phyloP scores from a whole-genome alignment of 2,113 vertebrate species.

The Entomyzon cyanotis region DNA sequence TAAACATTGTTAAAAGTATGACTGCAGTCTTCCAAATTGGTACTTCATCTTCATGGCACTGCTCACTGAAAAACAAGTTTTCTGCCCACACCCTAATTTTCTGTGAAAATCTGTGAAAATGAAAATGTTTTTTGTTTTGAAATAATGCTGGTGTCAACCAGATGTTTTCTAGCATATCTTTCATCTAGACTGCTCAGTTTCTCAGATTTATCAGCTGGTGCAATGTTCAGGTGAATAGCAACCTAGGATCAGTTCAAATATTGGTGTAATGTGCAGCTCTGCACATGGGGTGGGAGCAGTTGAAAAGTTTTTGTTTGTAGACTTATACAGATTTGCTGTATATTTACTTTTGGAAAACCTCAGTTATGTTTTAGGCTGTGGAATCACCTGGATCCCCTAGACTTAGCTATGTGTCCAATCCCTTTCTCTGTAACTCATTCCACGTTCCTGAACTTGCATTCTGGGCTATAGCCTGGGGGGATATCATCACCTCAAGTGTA shows the following conservation, averaged over 20 bases:
- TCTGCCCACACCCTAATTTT: neutral
- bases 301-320: neutral
- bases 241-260: neutral
- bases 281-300: neutral
- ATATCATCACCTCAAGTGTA: neutral
- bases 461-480: neutral
- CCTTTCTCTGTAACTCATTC: neutral
- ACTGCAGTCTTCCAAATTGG: neutral
- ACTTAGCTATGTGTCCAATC: neutral
- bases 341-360: neutral
- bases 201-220: neutral
- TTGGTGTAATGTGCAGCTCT: neutral
- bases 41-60: neutral
- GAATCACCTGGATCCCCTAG: neutral
- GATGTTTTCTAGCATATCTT: neutral
- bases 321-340: neutral
- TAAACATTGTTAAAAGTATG: neutral
- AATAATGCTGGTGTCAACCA: neutral
- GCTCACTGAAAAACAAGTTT: neutral
- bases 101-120: neutral
- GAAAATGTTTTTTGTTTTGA: neutral
- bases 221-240: neutral
- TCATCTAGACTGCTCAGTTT: rapidly evolving
- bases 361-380: neutral
- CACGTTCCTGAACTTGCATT: neutral